These are phyloP conservation scores for Gryon sp. DNA, from an alignment of 1,140 invertebrate genomes.

Conservation along the genomic window DNA sequence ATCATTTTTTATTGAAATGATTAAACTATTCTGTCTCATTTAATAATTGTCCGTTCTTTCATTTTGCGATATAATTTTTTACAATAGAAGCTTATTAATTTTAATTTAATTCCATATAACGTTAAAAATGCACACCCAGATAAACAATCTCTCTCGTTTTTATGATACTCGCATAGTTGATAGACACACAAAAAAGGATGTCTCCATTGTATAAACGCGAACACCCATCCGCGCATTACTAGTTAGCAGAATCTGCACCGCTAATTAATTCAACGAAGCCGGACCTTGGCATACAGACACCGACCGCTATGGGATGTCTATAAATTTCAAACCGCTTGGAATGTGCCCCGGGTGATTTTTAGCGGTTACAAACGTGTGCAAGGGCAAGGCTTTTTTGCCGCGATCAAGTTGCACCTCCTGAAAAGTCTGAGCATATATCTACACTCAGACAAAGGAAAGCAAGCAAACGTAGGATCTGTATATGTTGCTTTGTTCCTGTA, in stretches of 20 bases:
- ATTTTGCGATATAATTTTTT: too few relatives aligned
- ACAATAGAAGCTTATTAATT: too few relatives aligned
- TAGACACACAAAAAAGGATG: conserved; percentile 24
- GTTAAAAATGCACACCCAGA: too few relatives aligned
- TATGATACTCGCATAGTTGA: conserved; percentile 25
- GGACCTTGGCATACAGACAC: conserved; percentile 67
- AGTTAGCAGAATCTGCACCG: conserved; percentile 21
- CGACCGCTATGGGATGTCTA: conserved; percentile 55
- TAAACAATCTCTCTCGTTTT: too few relatives aligned
- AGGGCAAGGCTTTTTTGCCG: conserved; percentile 73
- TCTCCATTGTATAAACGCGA: conserved; percentile 2
- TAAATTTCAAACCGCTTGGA: conserved; percentile 66
- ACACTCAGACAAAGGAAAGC: conserved; percentile 65
- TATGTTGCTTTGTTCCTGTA: conserved; percentile 35
- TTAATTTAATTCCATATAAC: too few relatives aligned
- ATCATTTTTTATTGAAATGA: too few relatives aligned
- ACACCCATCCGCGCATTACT: conserved; percentile 17
- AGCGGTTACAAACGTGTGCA: conserved; percentile 69
- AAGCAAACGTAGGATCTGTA: conserved; percentile 4
- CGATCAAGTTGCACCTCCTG: conserved; percentile 16
- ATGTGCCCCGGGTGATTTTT: conserved; percentile 67
- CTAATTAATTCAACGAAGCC: conserved; percentile 69
- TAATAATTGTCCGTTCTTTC: too few relatives aligned
- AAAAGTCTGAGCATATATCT: conserved; percentile 24
- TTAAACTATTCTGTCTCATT: too few relatives aligned